A percentile compares a stretch with the other conserved stretches of the same genome.
Evolutionary conservation across 2,888 invertebrate species (phyloP).

Genomic region (Zeuzera pyrina): DNA sequence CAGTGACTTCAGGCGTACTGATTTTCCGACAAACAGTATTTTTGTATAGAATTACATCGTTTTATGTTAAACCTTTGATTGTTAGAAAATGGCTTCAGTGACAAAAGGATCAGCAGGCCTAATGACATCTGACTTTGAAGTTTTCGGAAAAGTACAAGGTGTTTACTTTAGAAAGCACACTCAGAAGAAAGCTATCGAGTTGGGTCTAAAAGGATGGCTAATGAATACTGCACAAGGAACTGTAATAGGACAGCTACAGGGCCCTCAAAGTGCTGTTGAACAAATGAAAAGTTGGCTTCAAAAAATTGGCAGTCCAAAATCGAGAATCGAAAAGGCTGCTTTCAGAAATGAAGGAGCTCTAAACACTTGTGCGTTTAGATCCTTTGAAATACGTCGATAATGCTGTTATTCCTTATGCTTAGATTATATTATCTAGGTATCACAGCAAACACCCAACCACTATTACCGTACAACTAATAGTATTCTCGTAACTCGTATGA

Average conservation of each 20-base stretch:
- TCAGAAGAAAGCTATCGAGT: slow-evolving; percentile 72
- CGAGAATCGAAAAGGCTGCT: slow-evolving; percentile 76
- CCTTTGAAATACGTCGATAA: slow-evolving; percentile 64
- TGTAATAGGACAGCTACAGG: slow-evolving; percentile 79
- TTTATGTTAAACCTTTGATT: not conserved
- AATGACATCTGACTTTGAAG: slow-evolving; percentile 66
- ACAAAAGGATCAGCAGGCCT: slow-evolving; percentile 18
- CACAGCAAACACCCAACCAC: too few relatives aligned
- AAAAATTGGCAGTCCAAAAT: slow-evolving; percentile 78
- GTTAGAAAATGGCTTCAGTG: not conserved
- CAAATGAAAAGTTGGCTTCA: slow-evolving; percentile 76
- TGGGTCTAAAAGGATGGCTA: slow-evolving; percentile 81
- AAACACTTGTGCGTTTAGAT: slow-evolving; percentile 43
- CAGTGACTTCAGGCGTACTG: not conserved
- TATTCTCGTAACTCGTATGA: too few relatives aligned
- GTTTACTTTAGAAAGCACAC: slow-evolving; percentile 75
- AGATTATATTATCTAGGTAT: too few relatives aligned
- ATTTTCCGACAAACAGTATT: not conserved
- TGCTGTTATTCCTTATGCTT: too few relatives aligned
- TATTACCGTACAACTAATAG: too few relatives aligned
- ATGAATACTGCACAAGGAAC: slow-evolving; percentile 81
- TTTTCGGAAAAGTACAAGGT: slow-evolving; percentile 76
- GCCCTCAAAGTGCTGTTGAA: slow-evolving; percentile 65
- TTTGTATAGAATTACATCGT: not conserved
- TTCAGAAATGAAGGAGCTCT: slow-evolving; percentile 77